Base-by-base conservation (phyloP, 2,888 invertebrate genomes). In the Zelleria hepariella region DNA sequence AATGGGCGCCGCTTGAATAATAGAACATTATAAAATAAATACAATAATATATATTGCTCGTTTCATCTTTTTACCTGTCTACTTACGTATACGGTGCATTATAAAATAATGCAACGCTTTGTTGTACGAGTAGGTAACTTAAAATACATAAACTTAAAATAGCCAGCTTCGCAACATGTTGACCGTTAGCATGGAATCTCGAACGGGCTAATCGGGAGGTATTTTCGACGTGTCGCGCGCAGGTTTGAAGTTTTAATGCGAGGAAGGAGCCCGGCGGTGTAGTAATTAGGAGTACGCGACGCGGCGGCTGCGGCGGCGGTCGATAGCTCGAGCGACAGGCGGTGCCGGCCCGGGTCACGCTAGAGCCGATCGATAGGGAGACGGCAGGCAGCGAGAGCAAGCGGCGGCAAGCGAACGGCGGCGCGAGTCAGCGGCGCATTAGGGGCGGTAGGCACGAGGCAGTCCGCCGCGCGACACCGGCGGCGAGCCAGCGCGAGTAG, bases 281-380 rank as follows among this genome's bases (percentile, higher is more conserved):
- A 72, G 77, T 78, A 77, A 79, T 79, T 78, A 77, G 73, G 74
- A 80, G 76, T 77, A 75, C 72, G 70, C 74, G 76, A 76, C 78
- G 77, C 77, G 77, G 74, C 73, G 73, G 75, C 74, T 77, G 79
- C 80, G 83, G 75, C 75, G 78, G 78, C 78, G 84, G 80, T 84
- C 82, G 85, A 84, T 83, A 81, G 80, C 74, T 70, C 68, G 73
- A 76, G 77, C 78, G 83, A 71, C 79, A 81, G 78, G 82, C 82
- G 79, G 82, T 80, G 78, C 80, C 79, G 80, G 78, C 75, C 78
- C 77, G 80, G 85, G 85, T 82, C 82, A 83, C 78, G 78, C 75
- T 77, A 71, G 76, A 67, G 61, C 61, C 73, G 78, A 80, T 81
- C 82, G 76, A 82, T 81, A 80, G 25, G 25, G 57, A 51, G 52